Conservation (phyloP, 1,140 invertebrate genomes). For the Aradophagus sp. region DNA sequence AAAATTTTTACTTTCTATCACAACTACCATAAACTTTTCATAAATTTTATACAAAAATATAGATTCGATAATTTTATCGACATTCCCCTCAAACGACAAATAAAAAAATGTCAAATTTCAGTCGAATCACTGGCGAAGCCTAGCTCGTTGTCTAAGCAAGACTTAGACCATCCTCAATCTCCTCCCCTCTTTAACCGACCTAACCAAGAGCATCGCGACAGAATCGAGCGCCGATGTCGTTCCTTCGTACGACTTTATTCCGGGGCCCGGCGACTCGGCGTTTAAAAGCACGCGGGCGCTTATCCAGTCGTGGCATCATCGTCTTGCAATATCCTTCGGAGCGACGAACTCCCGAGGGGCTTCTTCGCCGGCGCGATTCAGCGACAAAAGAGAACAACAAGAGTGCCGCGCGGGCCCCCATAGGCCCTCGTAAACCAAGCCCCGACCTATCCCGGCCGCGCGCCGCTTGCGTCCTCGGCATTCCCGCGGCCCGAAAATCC, state of each 20-base stretch:
- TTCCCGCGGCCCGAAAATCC: constrained; percentile 50
- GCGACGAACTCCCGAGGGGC: constrained; percentile 53
- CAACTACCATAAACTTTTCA: no score
- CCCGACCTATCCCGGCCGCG: constrained; percentile 49
- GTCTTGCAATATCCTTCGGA: constrained; percentile 52
- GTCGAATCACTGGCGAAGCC: no score
- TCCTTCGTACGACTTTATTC: constrained; percentile 52
- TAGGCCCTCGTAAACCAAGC: constrained; percentile 51
- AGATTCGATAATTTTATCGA: no score
- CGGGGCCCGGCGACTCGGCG: constrained; percentile 43
- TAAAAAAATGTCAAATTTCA: no score
- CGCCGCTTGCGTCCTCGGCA: constrained; percentile 52
- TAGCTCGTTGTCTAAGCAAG: no score
- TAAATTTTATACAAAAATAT: no score
- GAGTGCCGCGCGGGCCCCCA: constrained; percentile 42
- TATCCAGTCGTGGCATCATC: constrained; percentile 55
- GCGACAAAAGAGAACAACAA: constrained; percentile 54
- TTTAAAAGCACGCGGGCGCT: constrained; percentile 47
- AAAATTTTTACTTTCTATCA: no score
- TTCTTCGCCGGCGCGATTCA: constrained; percentile 31
- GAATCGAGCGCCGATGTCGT: constrained; percentile 40
- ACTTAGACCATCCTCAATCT: no score
- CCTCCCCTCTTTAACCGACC: background rate
- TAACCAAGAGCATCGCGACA: constrained; percentile 41
- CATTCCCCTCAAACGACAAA: no score